Conservation (phyloP, 1,140 invertebrate genomes). For the Bombus waltoni region DNA sequence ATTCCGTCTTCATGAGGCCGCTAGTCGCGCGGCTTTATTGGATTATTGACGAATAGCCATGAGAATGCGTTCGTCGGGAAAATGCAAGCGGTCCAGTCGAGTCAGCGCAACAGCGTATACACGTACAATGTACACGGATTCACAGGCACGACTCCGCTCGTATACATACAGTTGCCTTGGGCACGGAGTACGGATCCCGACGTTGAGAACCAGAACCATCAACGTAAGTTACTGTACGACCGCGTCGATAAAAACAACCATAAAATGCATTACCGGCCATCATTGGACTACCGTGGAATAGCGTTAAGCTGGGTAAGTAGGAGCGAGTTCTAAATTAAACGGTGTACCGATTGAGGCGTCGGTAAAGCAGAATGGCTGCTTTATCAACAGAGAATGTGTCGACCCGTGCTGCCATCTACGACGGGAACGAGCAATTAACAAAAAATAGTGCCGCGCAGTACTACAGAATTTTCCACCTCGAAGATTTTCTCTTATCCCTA, state of each 20-base stretch:
- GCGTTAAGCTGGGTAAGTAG: slow-evolving; percentile 76
- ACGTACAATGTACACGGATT: slow-evolving; percentile 28
- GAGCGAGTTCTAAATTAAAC: slow-evolving; percentile 68
- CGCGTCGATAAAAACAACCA: slow-evolving; percentile 81
- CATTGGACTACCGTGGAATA: slow-evolving; percentile 77
- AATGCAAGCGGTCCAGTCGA: slow-evolving; percentile 55
- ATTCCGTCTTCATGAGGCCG: slow-evolving; percentile 60
- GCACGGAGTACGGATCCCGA: slow-evolving; percentile 21
- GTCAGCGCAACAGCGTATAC: slow-evolving; percentile 54
- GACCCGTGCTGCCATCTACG: slow-evolving; percentile 76
- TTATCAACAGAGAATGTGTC: slow-evolving; percentile 66
- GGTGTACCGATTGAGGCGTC: slow-evolving; percentile 71
- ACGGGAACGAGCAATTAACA: slow-evolving; percentile 47
- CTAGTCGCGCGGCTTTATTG: slow-evolving; percentile 63
- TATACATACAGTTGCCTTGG: neutral
- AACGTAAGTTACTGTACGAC: slow-evolving; percentile 63
- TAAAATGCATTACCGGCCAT: slow-evolving; percentile 80
- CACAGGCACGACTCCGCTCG: neutral
- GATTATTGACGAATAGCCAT: slow-evolving; percentile 63
- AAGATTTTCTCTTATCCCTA: neutral
- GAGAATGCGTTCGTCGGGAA: slow-evolving; percentile 59
- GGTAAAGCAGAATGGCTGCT: slow-evolving; percentile 73
- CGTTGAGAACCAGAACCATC: slow-evolving; percentile 61
- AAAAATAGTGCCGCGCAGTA: slow-evolving; percentile 64
- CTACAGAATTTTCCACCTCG: slow-evolving; percentile 51